Evolutionary conservation across 2,888 invertebrate species (phyloP).

Genomic region (Ennomos fuscantarius): DNA sequence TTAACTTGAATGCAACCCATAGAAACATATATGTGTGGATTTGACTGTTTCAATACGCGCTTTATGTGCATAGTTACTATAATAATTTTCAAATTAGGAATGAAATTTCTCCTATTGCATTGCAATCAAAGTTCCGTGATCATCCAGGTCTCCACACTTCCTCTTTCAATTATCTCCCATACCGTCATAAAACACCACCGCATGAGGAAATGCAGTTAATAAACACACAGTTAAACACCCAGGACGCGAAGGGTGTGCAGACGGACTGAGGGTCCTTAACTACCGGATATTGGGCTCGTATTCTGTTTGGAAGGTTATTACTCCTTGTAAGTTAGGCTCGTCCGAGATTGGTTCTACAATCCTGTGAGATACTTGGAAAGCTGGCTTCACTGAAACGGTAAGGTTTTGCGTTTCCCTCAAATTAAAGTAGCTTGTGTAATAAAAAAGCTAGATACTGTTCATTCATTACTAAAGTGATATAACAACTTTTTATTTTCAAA

Average conservation of each 20-base stretch:
- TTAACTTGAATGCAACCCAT: too few species aligned
- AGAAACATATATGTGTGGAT: too few species aligned
- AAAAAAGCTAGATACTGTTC: too few species aligned
- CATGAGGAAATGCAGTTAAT: conserved; percentile 6
- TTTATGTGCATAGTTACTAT: too few species aligned
- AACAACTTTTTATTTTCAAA: too few species aligned
- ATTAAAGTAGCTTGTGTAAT: too few species aligned
- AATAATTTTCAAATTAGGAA: too few species aligned
- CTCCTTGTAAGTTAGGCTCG: neutral
- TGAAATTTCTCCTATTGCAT: too few species aligned
- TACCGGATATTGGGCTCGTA: conserved; percentile 16
- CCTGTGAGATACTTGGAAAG: neutral
- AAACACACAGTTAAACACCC: conserved; percentile 8
- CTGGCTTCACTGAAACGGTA: neutral
- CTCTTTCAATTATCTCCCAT: neutral
- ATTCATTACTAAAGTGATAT: too few species aligned
- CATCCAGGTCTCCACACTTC: neutral
- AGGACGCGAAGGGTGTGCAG: neutral
- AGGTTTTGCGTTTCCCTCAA: too few species aligned
- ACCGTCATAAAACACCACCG: conserved; percentile 8
- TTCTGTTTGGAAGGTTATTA: neutral
- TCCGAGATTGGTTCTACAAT: neutral
- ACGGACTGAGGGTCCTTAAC: conserved; percentile 4
- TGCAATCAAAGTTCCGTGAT: too few species aligned
- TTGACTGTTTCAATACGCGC: too few species aligned